Evolutionary conservation across 2,113 vertebrate genomes (phyloP).

Genomic region (Lipotes vexillifer): DNA sequence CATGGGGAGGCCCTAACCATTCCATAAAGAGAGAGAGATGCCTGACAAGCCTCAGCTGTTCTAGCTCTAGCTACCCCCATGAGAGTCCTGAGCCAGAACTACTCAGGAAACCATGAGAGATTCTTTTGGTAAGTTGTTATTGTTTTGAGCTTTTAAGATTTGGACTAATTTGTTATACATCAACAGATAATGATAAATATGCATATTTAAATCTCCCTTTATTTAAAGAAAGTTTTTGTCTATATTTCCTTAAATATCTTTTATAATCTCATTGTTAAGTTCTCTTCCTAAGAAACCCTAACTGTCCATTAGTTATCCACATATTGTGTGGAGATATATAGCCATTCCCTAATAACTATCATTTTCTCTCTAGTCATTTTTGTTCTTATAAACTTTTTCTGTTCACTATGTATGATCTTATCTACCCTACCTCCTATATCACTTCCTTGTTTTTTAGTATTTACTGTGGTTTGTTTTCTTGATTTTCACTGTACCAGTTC

Average conservation of each 20-base stretch:
- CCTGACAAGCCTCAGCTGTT: not conserved
- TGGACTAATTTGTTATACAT: not conserved
- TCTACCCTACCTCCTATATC: not conserved
- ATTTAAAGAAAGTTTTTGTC: not conserved
- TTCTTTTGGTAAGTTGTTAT: not conserved
- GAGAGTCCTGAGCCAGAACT: not conserved
- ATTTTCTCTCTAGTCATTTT: not conserved
- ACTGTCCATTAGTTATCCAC: not conserved
- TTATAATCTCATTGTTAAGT: not conserved
- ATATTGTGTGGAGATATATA: not conserved
- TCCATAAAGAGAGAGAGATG: not conserved
- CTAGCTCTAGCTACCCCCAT: not conserved
- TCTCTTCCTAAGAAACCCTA: not conserved
- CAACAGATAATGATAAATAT: not conserved
- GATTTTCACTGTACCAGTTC: not conserved
- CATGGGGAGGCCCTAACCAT: not conserved
- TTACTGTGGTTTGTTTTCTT: not conserved
- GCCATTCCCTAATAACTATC: not conserved
- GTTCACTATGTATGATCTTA: not conserved
- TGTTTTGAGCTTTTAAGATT: not conserved
- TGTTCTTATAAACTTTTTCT: not conserved
- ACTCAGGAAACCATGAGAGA: not conserved
- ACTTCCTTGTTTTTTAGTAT: not conserved
- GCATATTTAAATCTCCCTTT: not conserved
- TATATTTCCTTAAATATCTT: not conserved